Evolutionary conservation across 2,888 invertebrate species (phyloP), one percentile per base, ranked within the genome.

Genomic region (Cheilosia scutellata): DNA sequence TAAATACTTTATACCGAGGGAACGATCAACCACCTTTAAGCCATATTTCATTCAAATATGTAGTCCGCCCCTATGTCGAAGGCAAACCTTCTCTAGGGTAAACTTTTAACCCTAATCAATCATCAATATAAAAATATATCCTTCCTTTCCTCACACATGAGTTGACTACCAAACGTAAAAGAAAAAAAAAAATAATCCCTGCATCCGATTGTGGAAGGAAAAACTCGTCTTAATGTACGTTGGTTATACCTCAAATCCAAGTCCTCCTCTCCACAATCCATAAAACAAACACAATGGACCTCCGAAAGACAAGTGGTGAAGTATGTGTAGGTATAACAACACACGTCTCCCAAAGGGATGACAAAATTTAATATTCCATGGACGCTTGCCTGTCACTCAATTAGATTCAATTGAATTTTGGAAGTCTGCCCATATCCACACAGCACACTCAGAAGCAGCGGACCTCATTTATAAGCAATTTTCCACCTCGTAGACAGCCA

Each of bases 301-400:
- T n/a, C 31, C 9, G 31, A 40, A 27, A 20, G 11, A 60, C 55
- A 70, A 70, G 20, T 44, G 33, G 7, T 44, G 2, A 16, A 16
- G 16, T 6, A 20, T 16, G 31, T 53, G 51, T 68, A 37, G 68
- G 51, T 55, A 44, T 31, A 51, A 51, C 9, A 11, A 51, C 27
- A 51, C 27, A 20, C 20, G 27, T 29, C 53, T 62, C 31, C 29
- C 33, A 37, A 33, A 16, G 47, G 44, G 16, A 44, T 25, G n/a
- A 25, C 57, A 49, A 49, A 47, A 62, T 63, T 44, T 37, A 78
- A 71, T 78, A 71, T 71, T 57, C 31, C 49, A 63, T 33, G 49
- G 55, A 63, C 63, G n/a, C 37, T n/a, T 68, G 60, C 65, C 62
- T 75, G 62, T 75, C 80, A 70, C 80, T 76, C 80, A 82, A 80